Percentiles rank a stretch among this genome's conserved stretches.
These are phyloP conservation scores for Diorhabda sublineata DNA, from an alignment of 1,140 invertebrate species.

Conservation along the genomic window DNA sequence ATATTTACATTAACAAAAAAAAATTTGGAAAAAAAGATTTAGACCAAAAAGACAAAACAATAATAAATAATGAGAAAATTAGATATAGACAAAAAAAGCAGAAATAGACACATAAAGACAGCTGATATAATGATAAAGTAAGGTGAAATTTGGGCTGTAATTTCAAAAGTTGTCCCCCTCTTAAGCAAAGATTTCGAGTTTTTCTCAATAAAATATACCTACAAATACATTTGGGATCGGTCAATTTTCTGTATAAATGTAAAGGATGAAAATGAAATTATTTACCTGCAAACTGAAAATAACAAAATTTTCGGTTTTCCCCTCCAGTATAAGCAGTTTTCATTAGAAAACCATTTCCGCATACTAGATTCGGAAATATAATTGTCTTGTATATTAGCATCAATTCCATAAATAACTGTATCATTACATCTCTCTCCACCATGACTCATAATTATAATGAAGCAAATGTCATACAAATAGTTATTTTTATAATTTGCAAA, in stretches of 20 bases:
- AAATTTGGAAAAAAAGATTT: no score
- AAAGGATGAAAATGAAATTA: not conserved
- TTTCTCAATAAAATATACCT: no score
- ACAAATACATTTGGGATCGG: no score
- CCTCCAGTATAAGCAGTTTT: slow-evolving; percentile 55
- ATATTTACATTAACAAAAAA: no score
- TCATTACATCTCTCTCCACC: slow-evolving; percentile 45
- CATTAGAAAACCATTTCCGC: slow-evolving; percentile 59
- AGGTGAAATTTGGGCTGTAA: no score
- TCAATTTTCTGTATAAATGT: not conserved
- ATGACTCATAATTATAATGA: slow-evolving; percentile 58
- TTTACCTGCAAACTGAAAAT: slow-evolving; percentile 61
- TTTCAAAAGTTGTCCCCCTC: no score
- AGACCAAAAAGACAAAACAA: no score
- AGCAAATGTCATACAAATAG: slow-evolving; percentile 51
- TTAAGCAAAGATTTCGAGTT: no score
- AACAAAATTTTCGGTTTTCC: slow-evolving; percentile 75
- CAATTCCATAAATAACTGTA: slow-evolving; percentile 47
- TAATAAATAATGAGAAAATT: no score
- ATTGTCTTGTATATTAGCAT: slow-evolving; percentile 47
- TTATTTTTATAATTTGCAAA: slow-evolving; percentile 19
- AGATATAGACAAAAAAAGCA: no score
- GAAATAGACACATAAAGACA: no score
- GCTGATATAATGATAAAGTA: no score
- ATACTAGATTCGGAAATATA: slow-evolving; percentile 46